Evolutionary conservation across 2,797 vertebrate genomes (phyloP).

Genomic region (Anguilla marmorata): DNA sequence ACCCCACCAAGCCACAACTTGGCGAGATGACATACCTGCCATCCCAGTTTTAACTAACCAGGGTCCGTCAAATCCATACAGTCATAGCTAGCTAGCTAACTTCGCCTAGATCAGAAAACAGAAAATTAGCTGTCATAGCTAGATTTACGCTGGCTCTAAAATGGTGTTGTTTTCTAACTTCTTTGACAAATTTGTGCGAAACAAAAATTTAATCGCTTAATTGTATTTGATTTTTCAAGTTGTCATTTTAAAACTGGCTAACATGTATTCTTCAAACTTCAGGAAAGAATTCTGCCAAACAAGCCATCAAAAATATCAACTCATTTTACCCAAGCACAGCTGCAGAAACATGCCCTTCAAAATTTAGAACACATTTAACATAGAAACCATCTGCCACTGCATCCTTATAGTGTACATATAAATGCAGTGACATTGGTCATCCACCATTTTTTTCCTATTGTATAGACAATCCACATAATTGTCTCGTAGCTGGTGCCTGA

Average conservation of each 20-base stretch:
- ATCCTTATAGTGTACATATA: neutral
- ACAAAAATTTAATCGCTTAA: neutral
- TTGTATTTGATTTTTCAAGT: neutral
- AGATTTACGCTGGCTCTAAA: neutral
- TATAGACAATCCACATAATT: neutral
- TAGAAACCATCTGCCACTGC: neutral
- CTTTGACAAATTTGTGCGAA: neutral
- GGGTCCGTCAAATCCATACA: neutral
- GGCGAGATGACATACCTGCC: too few species aligned
- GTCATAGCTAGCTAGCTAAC: neutral
- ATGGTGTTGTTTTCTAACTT: neutral
- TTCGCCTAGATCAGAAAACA: too few species aligned
- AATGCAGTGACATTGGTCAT: neutral
- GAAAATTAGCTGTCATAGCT: neutral
- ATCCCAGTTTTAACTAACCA: neutral
- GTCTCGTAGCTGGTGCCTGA: neutral
- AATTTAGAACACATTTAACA: neutral
- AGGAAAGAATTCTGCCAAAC: neutral
- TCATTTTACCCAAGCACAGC: neutral
- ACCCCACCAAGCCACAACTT: too few species aligned
- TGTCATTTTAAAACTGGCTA: neutral
- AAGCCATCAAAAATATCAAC: neutral
- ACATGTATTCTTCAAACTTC: too few species aligned
- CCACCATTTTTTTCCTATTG: neutral
- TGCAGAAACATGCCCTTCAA: neutral